Evolutionary conservation across 2,888 invertebrate species (phyloP), one percentile per base, ranked within the genome.

Genomic region (Dorcus parallelipipedus): DNA sequence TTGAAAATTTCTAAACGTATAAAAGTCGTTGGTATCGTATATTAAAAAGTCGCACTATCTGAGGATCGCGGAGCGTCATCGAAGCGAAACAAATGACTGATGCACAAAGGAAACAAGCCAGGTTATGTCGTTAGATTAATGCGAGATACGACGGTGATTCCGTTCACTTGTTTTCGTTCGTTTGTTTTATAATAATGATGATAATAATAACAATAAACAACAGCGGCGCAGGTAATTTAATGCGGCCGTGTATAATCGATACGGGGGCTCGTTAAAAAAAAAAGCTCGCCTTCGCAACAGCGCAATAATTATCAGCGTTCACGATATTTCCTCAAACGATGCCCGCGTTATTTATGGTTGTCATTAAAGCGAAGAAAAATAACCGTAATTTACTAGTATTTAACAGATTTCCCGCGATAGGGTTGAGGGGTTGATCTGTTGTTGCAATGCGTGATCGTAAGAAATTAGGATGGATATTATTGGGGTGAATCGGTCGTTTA

Each of bases 11-110:
- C 45, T n/a, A 23, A 20, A 17, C 6, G 23, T n/a, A 14, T n/a
- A 10, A 45, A 45, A 45, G 45, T 45, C 45, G 71, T 72, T 67
- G 67, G 68, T 67, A 69, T 69, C 66, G 69, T 65, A 68, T 68
- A 69, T 70, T 71, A 71, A 69, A 70, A 69, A 68, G 68, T 69
- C 69, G 67, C 67, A 64, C 71, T 33, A 33, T 33, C 70, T 71
- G 70, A 56, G 61, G 66, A 70, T 71, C 70, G 69, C 69, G 58
- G 68, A 66, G 63, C 65, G 60, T 65, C 70, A 64, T 65, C 71
- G 68, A 69, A 72, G 62, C 71, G 70, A 67, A 64, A 71, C 72
- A 72, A 71, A 72, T 71, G 71, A 70, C 70, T 62, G 60, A 63
- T 63, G 61, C 55, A 54, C 62, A 59, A 64, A 61, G 64, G 65